Evolutionary conservation across 2,113 vertebrate genomes (phyloP).

Genomic region (Pygoscelis antarcticus): DNA sequence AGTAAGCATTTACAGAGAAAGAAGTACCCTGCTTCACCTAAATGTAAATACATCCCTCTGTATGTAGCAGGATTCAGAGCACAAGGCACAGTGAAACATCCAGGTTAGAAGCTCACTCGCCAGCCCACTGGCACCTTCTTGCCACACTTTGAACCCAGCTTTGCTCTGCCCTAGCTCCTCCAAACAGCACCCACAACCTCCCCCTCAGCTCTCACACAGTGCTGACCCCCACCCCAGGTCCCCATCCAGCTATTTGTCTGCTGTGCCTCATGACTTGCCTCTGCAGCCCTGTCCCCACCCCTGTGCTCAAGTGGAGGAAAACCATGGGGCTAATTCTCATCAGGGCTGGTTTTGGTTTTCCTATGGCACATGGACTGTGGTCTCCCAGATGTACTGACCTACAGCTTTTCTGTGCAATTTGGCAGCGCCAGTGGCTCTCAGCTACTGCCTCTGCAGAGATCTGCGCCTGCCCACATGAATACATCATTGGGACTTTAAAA

Average conservation of each 20-base stretch:
- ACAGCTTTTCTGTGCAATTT: background rate
- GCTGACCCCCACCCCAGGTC: background rate
- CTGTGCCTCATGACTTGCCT: background rate
- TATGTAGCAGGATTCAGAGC: background rate
- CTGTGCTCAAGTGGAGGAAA: background rate
- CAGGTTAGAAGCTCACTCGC: background rate
- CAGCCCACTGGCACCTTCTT: background rate
- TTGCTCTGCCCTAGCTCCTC: background rate
- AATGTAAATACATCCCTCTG: background rate
- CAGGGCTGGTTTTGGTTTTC: background rate
- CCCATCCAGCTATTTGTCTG: background rate
- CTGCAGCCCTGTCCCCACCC: too few species aligned
- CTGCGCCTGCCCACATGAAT: background rate
- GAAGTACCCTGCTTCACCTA: background rate
- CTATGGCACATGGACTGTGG: background rate
- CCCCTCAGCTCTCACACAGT: too few species aligned
- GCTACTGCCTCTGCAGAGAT: background rate
- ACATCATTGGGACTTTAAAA: fast-evolving
- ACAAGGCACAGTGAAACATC: background rate
- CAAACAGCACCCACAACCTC: background rate
- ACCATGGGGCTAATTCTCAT: background rate
- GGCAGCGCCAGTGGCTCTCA: background rate
- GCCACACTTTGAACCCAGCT: background rate
- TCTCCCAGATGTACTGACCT: background rate
- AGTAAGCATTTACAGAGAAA: background rate